A percentile compares a stretch with the other conserved stretches of the same genome.
Evolutionary conservation across 2,888 invertebrate species (phyloP).

Genomic region (Cerastoderma edule): DNA sequence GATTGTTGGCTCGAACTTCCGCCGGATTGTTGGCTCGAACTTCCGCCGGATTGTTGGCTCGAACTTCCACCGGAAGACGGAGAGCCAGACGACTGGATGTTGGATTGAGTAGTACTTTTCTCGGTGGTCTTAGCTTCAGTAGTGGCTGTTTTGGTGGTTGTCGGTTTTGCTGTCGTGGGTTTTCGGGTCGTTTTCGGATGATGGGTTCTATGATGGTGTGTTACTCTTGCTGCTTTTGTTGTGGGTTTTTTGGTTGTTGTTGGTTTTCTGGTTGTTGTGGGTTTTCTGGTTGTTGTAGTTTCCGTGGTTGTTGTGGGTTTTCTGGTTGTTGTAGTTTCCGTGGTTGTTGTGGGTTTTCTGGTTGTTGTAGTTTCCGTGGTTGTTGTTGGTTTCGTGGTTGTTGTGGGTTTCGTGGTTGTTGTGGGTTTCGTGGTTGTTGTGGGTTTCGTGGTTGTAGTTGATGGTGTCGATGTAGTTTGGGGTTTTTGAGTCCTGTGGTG

Average conservation of each 20-base stretch:
- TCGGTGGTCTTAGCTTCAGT: neutral
- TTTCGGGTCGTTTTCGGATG: constrained; percentile 18
- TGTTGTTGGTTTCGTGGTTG: too few relatives aligned
- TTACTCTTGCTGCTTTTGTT: constrained; percentile 24
- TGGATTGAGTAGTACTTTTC: constrained; percentile 9
- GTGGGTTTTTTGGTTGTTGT: constrained; percentile 40
- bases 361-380: constrained; percentile 18
- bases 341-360: constrained; percentile 9
- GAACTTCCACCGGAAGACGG: constrained; percentile 14
- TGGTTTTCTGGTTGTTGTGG: constrained; percentile 33
- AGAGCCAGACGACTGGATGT: neutral
- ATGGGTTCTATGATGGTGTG: constrained; percentile 17
- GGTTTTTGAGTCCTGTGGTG: neutral
- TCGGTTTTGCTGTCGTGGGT: constrained; percentile 31
- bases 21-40: constrained; percentile 13
- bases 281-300: too few relatives aligned
- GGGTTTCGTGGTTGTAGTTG: constrained; percentile 13
- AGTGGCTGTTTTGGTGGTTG: constrained; percentile 1
- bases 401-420: too few relatives aligned
- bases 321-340: neutral
- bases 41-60: constrained; percentile 7
- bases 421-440: constrained; percentile 33
- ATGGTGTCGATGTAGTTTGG: constrained; percentile 15
- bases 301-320: constrained; percentile 3
- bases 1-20: constrained; percentile 6